Conservation (phyloP, 2,797 vertebrate species). For the Sebastes iracundus region DNA sequence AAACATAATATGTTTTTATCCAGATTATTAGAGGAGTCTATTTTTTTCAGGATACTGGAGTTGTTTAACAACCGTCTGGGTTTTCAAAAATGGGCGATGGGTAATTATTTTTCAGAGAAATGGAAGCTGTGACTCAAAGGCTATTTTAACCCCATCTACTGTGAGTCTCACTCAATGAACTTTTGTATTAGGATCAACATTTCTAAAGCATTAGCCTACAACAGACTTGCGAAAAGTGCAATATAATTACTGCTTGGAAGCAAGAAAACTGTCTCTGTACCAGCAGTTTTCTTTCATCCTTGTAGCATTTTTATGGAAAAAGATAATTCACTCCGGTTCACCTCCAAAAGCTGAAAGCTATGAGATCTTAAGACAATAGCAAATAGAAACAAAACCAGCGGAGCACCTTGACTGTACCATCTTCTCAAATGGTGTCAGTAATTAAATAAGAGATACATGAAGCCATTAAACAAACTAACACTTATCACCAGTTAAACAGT, state of each 20-base stretch:
- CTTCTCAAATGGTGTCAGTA: conserved; percentile 39
- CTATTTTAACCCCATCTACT: conserved; percentile 6
- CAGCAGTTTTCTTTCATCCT: not conserved
- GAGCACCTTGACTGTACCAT: conserved; percentile 21
- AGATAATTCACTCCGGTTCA: not conserved
- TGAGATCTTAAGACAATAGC: not conserved
- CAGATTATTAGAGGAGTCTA: not conserved
- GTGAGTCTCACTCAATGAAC: not conserved
- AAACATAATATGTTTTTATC: not conserved
- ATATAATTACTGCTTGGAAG: not conserved
- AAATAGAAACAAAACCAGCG: not conserved
- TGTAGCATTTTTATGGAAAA: not conserved
- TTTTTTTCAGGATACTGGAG: not conserved
- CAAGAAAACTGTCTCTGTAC: not conserved
- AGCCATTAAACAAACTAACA: conserved; percentile 66
- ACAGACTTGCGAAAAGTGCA: not conserved
- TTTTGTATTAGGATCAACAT: not conserved
- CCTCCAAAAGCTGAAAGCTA: not conserved
- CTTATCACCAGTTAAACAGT: conserved; percentile 60
- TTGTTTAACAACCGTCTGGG: not conserved
- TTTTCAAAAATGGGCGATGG: not conserved
- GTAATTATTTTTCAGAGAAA: not conserved
- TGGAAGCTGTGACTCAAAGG: not conserved
- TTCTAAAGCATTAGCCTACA: not conserved
- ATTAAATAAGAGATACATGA: conserved; percentile 61